Evolutionary conservation across 2,113 vertebrate species (phyloP).

Genomic region (Megaptera novaeangliae): DNA sequence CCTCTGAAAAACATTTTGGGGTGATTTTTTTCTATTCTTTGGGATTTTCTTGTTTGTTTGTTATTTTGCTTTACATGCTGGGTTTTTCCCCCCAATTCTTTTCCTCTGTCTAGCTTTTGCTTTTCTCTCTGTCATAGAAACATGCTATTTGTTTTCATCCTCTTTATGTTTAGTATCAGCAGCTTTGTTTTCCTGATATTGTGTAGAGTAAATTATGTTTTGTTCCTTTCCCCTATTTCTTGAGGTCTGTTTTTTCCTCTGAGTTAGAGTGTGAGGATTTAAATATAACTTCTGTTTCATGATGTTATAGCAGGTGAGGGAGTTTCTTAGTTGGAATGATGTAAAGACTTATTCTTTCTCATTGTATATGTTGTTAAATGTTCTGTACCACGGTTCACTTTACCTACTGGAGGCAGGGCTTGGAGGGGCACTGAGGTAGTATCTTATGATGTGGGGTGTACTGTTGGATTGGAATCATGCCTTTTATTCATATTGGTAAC

Average conservation of each 20-base stretch:
- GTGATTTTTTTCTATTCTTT: neutral
- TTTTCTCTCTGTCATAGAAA: neutral
- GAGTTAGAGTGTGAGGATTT: neutral
- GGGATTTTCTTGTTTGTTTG: neutral
- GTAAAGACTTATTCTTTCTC: neutral
- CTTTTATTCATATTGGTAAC: neutral
- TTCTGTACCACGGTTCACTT: neutral
- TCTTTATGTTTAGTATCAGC: neutral
- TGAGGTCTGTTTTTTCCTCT: neutral
- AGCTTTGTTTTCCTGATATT: neutral
- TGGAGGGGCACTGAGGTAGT: neutral
- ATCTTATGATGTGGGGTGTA: neutral
- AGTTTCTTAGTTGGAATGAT: neutral
- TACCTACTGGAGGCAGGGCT: rapidly evolving
- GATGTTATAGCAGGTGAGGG: neutral
- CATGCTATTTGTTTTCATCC: neutral
- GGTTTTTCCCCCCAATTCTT: neutral
- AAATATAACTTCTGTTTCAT: neutral
- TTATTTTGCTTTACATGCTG: neutral
- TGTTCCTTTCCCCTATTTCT: neutral
- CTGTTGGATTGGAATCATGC: neutral
- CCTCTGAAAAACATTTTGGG: neutral
- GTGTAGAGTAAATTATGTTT: neutral
- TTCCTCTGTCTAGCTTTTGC: neutral
- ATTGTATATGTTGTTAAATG: neutral